A percentile compares a stretch with the other conserved stretches of the same genome.
Evolutionary conservation across 2,797 vertebrate genomes (phyloP).

Genomic region (Spinus pinus): DNA sequence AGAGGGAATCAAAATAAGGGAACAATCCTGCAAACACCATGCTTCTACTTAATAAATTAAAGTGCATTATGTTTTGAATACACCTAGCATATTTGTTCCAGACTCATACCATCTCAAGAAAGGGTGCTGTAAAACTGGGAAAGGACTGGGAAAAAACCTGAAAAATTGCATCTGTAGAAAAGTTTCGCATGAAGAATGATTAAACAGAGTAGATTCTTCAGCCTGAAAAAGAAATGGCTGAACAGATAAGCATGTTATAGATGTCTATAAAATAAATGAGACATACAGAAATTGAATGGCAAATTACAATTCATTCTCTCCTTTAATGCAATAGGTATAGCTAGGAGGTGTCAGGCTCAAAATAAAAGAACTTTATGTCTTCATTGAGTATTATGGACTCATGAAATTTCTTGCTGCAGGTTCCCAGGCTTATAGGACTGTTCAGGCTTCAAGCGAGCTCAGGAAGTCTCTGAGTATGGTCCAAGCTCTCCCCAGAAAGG

Average conservation of each 20-base stretch:
- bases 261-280: conserved; percentile 5
- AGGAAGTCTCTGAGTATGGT: not conserved
- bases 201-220: not conserved
- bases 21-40: not conserved
- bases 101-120: not conserved
- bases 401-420: not conserved
- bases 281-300: not conserved
- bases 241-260: not conserved
- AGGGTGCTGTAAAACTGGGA: not conserved
- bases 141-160: not conserved
- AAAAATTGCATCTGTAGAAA: not conserved
- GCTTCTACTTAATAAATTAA: not conserved
- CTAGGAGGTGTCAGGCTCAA: not conserved
- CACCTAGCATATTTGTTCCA: not conserved
- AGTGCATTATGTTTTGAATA: not conserved
- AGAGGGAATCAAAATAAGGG: not conserved
- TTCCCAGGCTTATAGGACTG: not conserved
- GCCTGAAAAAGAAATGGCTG: not conserved
- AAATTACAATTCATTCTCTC: not conserved
- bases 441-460: not conserved
- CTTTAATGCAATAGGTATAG: not conserved
- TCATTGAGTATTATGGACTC: not conserved
- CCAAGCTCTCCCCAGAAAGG: not conserved
- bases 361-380: not conserved
- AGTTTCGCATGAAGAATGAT: not conserved